phyloP scores from a whole-genome alignment of 2,888 invertebrate genomes.

The Lithophane leautieri region DNA sequence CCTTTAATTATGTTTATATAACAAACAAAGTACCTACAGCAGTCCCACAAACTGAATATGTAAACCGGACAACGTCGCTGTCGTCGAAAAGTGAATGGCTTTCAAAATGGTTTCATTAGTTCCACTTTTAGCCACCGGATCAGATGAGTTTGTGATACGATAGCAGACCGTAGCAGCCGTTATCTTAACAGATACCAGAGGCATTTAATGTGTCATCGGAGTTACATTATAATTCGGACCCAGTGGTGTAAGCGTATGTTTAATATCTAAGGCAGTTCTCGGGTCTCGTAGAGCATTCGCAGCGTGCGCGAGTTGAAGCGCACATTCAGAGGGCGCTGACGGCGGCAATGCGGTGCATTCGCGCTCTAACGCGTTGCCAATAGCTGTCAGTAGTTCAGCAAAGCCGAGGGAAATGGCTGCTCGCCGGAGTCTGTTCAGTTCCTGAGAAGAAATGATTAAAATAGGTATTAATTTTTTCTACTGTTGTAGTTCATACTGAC shows the following conservation, averaged over 20 bases:
- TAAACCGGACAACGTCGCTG: too few species aligned
- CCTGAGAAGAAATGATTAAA: conserved; percentile 88
- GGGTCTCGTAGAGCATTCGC: conserved; percentile 95
- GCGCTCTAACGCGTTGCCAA: conserved; percentile 96
- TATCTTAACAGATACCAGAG: not conserved
- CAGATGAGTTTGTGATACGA: not conserved
- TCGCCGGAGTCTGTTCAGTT: conserved; percentile 96
- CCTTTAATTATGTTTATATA: too few species aligned
- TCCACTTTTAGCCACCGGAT: not conserved
- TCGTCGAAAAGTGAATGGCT: not conserved
- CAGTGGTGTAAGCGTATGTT: conserved; percentile 84
- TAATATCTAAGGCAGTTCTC: conserved; percentile 87
- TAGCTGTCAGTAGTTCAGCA: conserved; percentile 95
- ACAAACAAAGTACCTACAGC: too few species aligned
- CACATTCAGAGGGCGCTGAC: conserved; percentile 95
- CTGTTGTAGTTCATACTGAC: not conserved
- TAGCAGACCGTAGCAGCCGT: not conserved
- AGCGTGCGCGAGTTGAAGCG: conserved; percentile 97
- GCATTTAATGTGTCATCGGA: conserved; percentile 70
- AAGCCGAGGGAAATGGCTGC: conserved; percentile 98
- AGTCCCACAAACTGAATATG: not conserved
- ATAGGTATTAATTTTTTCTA: not conserved
- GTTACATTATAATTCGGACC: conserved; percentile 77
- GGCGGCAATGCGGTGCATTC: conserved; percentile 95
- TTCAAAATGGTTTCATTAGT: not conserved